Conservation (phyloP, 2,113 vertebrate species). For the Saccopteryx bilineata region DNA sequence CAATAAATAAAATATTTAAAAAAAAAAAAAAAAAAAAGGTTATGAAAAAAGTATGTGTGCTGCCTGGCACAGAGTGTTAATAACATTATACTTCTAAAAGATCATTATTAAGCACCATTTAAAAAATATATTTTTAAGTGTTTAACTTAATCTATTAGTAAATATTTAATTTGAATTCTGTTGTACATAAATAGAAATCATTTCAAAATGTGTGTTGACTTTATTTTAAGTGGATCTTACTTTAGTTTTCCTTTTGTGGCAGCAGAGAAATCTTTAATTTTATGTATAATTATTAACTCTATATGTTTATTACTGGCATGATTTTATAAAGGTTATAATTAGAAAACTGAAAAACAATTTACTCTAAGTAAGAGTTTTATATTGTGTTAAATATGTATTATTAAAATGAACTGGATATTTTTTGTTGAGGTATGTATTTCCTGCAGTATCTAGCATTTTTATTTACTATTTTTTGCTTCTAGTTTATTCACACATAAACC, state of each 20-base stretch:
- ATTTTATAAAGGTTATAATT: conserved; percentile 12
- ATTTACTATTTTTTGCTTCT: not conserved
- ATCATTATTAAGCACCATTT: not conserved
- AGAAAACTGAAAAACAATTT: not conserved
- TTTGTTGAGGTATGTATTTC: not conserved
- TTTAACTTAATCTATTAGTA: not conserved
- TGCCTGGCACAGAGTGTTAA: not conserved
- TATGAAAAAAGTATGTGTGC: not conserved
- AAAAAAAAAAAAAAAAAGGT: no score
- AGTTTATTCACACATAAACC: not conserved
- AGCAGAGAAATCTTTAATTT: conserved; percentile 11
- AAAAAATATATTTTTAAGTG: not conserved
- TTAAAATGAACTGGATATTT: not conserved
- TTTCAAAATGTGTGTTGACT: conserved; percentile 46
- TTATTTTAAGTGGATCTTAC: not conserved
- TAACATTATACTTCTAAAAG: not conserved
- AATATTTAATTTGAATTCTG: conserved; percentile 39
- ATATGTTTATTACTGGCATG: not conserved
- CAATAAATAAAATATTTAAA: no score
- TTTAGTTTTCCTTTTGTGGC: not conserved
- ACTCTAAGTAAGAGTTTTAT: not conserved
- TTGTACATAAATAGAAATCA: conserved; percentile 12
- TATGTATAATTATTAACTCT: not conserved
- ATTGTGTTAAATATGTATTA: not conserved
- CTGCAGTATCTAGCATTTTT: not conserved